Percentiles rank a stretch among this genome's conserved stretches.
These are phyloP conservation scores for Tichodroma muraria DNA, from an alignment of 2,113 vertebrate species.

Conservation along the genomic window DNA sequence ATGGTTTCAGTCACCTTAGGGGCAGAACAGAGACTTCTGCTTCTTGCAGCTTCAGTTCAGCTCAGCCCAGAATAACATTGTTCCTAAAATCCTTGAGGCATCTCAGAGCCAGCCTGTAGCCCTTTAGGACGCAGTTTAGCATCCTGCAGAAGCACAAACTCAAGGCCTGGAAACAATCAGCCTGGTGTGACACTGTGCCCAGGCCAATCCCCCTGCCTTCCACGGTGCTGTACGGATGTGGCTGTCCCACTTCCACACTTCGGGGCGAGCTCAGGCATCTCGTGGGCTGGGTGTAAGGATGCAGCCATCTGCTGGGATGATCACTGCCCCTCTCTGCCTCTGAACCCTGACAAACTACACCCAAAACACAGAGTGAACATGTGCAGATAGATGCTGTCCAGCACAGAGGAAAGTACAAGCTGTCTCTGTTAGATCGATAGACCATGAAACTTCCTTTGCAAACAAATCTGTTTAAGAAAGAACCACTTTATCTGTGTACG, in stretches of 20 bases:
- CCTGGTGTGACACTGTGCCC: fast-evolving
- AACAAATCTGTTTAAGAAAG: not conserved
- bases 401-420: not conserved
- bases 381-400: not conserved
- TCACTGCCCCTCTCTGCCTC: not conserved
- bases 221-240: fast-evolving
- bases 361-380: fast-evolving
- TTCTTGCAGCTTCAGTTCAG: not conserved
- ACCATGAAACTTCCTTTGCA: not conserved
- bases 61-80: fast-evolving
- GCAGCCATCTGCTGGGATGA: not conserved
- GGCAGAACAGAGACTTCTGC: not conserved
- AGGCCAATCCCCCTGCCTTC: not conserved
- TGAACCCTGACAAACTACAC: not conserved
- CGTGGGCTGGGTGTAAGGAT: not conserved
- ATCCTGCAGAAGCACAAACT: not conserved
- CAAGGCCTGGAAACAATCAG: not conserved
- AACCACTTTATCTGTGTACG: not conserved
- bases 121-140: fast-evolving
- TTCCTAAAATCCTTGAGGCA: not conserved
- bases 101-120: not conserved
- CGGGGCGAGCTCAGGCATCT: not conserved
- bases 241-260: not conserved
- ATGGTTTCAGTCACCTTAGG: not conserved
- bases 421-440: not conserved